These are phyloP conservation scores for Danaus plexippus DNA, from an alignment of 1,140 invertebrate species.

Conservation along the genomic window DNA sequence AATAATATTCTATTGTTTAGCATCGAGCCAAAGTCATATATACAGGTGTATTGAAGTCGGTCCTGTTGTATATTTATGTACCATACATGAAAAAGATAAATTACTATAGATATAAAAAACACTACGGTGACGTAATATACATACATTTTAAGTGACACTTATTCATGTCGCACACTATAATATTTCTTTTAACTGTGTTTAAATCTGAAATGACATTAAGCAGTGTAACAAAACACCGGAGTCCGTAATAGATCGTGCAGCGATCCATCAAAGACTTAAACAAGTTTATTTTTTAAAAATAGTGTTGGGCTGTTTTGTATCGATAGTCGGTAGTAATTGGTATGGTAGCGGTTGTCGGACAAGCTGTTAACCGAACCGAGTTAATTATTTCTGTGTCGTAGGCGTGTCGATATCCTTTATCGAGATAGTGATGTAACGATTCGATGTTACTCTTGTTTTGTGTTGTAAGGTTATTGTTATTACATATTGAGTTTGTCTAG, in stretches of 20 bases:
- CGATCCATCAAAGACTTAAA: constrained; percentile 63
- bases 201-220: constrained; percentile 10
- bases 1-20: too few relatives aligned
- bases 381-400: constrained; percentile 69
- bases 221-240: constrained; percentile 14
- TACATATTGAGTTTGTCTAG: too few relatives aligned
- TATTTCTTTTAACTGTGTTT: constrained; percentile 8
- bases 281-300: constrained; percentile 53
- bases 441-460: constrained; percentile 13
- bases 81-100: too few relatives aligned
- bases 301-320: constrained; percentile 52
- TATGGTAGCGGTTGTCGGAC: constrained; percentile 60
- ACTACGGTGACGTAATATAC: too few relatives aligned
- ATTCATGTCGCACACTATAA: too few relatives aligned
- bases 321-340: constrained; percentile 62
- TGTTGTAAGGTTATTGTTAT: too few relatives aligned
- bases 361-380: constrained; percentile 54
- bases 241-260: constrained; percentile 42
- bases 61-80: too few relatives aligned
- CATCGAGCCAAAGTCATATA: too few relatives aligned
- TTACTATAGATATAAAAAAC: too few relatives aligned
- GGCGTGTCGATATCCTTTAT: constrained; percentile 52
- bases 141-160: too few relatives aligned
- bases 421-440: constrained; percentile 48
- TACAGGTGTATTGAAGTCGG: too few relatives aligned